Conservation (phyloP, 2,113 vertebrate genomes). For the Bothrops jararaca region DNA sequence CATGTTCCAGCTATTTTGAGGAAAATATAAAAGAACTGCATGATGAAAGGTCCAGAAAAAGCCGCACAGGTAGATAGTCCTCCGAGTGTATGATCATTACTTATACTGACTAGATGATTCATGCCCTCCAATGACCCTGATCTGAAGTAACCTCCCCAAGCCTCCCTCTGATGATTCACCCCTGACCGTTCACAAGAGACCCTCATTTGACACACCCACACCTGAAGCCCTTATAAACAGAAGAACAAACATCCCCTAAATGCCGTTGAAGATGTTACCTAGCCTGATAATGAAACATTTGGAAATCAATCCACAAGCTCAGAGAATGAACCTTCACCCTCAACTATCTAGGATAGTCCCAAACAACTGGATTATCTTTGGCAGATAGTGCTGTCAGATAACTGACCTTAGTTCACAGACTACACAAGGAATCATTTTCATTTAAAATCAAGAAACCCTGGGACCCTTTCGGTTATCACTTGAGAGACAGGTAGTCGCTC, state of each 20-base stretch:
- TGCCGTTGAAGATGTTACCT: no score
- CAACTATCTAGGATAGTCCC: background rate
- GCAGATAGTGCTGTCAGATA: rapidly evolving
- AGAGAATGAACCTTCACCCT: no score
- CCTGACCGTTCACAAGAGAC: no score
- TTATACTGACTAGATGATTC: no score
- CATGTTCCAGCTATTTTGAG: background rate
- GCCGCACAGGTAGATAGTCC: constrained; percentile 1
- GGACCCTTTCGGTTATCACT: background rate
- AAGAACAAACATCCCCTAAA: no score
- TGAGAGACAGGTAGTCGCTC: background rate
- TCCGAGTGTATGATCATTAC: background rate
- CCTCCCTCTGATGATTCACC: no score
- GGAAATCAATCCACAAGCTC: no score
- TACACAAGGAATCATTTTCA: background rate
- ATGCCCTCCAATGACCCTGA: no score
- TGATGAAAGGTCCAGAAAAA: background rate
- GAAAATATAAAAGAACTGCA: background rate
- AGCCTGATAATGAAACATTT: no score
- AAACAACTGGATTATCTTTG: background rate
- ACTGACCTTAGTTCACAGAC: background rate
- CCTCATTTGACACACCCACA: no score
- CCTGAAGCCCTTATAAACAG: no score
- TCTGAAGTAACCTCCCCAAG: no score
- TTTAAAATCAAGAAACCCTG: background rate